Evolutionary conservation across 1,140 invertebrate genomes (phyloP), one percentile per base, ranked within the genome.

Genomic region (Lucilia sericata): DNA sequence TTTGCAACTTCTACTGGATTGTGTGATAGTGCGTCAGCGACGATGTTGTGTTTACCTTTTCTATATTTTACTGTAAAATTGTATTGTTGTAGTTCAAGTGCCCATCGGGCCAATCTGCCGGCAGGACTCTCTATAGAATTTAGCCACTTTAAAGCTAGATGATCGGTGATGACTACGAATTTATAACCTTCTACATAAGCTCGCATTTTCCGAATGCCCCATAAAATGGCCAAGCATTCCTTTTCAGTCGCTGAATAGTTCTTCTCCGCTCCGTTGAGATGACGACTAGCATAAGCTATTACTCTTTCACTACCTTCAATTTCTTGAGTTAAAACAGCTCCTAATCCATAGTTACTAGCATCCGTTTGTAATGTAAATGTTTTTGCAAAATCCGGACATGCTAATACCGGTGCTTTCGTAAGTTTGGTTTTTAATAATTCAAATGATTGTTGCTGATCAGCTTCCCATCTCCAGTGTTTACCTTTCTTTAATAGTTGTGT

Each of bases 281-380:
- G 65, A 49, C 75, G 49, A 55, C 81, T 85, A 13, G 51, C 83
- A 25, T 85, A 81, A 13, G 84, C 82, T 10, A 86, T 83, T 0
- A 83, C 82, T 0, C 76, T 30, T 19, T 88, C 87, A 12, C 60
- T 8, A 0, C 55, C 60, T 0, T 78, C 51, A 9, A 85, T 25
- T 8, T 30, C 51, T 17, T 90, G 88, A 0, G 87, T 87, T 5
- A 90, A n/a, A 7, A 88, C 84, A 0, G 85, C 87, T 12, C 86
- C 86, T 12, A 89, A 80, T 8, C 88, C 88, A 51, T 83, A 76
- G 14, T 88, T 86, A 42, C 85, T 87, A 9, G 87, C 88, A 47
- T 89, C 87, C 1, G 86, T 88, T 17, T 78, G 82, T 42, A 78
- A 17, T 30, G 34, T 17, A 30, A 82, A 82, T 9, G 42, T 34